Base-by-base conservation (phyloP, 2,113 vertebrate genomes). In the Poeciliopsis occidentalis region DNA sequence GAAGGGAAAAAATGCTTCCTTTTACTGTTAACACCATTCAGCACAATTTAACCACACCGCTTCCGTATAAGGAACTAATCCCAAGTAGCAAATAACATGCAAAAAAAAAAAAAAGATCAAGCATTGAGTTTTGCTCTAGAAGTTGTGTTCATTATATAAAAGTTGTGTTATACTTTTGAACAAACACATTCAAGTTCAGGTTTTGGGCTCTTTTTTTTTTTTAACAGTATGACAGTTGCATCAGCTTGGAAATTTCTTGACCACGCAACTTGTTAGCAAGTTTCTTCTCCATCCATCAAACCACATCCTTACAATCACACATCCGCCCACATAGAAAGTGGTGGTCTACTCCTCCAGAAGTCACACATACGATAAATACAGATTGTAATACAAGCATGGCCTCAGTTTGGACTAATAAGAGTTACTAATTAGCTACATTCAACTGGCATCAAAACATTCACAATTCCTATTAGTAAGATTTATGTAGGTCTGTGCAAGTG, bases 221-320 rank as follows among this genome's bases (percentile, higher is more conserved):
- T 37, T 37, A 3, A 57, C 30, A 41, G 29, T 61, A 51, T 70
- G 30, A 75, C 39, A 37, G 32, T 64, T 74, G 12, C 54, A 37
- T 80, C 51, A 69, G 34, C 64, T 64, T 73, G 54, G 67, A 84
- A 87, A 81, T 57, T 22, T 70, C 61, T 64, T 39, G 64, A 12
- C 64, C 29, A 71, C 31, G 70, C 32, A 51, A 17, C 10, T 57
- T 19, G 32, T 31, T 34, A 60, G 29, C 4, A 27, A 27, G 24
- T 63, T 69, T n/a, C 81, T 12, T 12, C 27, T 76, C 61, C 24
- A 41, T 47, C 64, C 37, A 68, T 57, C 44, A 78, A 57, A 77
- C 76, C 84, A 87, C 87, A 89, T 89, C 82, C 84, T 87, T 74
- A 62, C 64, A 82, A 83, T 71, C 1, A 22, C 22, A 77, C 37